phyloP scores from a whole-genome alignment of 2,113 vertebrate genomes.

The Falcunculus frontatus region DNA sequence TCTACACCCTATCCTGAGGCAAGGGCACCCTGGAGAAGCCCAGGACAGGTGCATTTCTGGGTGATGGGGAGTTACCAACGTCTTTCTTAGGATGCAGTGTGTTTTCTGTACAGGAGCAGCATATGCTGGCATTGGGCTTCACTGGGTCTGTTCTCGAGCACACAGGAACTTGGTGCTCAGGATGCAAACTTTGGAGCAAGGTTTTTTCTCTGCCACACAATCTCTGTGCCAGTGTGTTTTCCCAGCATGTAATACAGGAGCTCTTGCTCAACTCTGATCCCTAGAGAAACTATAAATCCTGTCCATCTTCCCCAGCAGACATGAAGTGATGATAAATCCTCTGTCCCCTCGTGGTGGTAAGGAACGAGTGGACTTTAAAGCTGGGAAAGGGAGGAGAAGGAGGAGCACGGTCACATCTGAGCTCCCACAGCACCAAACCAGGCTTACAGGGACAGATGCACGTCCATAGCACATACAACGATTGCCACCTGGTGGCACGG shows the following conservation, averaged over 20 bases:
- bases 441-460: fast-evolving
- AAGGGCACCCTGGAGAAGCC: neutral
- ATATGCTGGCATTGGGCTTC: neutral
- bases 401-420: neutral
- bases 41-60: neutral
- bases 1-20: neutral
- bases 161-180: neutral
- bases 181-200: neutral
- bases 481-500: constrained; percentile 34
- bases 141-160: neutral
- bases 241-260: neutral
- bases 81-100: neutral
- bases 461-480: neutral
- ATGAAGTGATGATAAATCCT: neutral
- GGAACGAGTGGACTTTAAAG: neutral
- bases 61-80: neutral
- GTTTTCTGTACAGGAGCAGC: neutral
- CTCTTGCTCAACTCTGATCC: neutral
- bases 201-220: fast-evolving
- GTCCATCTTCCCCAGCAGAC: neutral
- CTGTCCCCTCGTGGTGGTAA: neutral
- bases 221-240: neutral
- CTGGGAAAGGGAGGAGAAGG: neutral
- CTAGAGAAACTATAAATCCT: neutral
- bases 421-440: neutral